These are phyloP conservation scores for Drosophila lacertosa DNA, from an alignment of 1,140 invertebrate species.

Conservation along the genomic window DNA sequence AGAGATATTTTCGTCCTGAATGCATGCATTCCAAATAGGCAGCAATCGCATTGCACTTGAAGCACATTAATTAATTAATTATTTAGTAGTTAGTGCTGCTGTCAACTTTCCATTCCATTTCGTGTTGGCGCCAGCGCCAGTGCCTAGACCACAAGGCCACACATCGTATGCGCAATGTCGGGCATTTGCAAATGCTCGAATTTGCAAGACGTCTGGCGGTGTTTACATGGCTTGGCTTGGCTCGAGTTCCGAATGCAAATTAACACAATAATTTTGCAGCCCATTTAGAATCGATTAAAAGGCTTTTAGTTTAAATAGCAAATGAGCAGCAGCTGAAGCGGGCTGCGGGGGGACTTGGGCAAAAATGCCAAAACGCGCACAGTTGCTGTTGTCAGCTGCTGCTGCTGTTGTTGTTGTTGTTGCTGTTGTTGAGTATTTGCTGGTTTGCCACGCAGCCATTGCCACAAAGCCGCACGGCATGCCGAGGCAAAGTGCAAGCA, in stretches of 20 bases:
- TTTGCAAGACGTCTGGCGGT: conserved; percentile 23
- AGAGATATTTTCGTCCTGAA: not conserved
- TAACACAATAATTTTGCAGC: conserved; percentile 63
- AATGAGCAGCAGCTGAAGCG: not conserved
- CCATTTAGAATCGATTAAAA: conserved; percentile 72
- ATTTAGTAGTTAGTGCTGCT: conserved; percentile 8
- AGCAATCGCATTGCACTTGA: conserved; percentile 5
- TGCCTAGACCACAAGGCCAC: conserved; percentile 5
- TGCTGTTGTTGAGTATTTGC: conserved; percentile 55
- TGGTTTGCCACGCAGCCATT: conserved; percentile 55
- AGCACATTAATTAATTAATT: conserved; percentile 28
- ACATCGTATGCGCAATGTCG: conserved; percentile 4
- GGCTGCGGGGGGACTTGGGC: conserved; percentile 18
- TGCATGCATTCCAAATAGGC: not conserved
- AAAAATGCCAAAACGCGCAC: conserved; percentile 47
- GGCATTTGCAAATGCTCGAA: conserved; percentile 1
- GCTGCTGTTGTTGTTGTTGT: conserved; percentile 18
- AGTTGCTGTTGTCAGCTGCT: not conserved
- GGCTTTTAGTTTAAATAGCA: conserved; percentile 61
- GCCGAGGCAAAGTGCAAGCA: conserved; percentile 64
- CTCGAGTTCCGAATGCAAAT: conserved; percentile 28
- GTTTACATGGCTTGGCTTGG: conserved; percentile 14
- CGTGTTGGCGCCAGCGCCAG: not conserved
- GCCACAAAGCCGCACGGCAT: conserved; percentile 71
- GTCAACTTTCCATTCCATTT: conserved; percentile 18